Percentiles rank a stretch among this genome's conserved stretches.
These are phyloP conservation scores for Craniophora ligustri DNA, from an alignment of 2,888 invertebrate species.

Conservation along the genomic window DNA sequence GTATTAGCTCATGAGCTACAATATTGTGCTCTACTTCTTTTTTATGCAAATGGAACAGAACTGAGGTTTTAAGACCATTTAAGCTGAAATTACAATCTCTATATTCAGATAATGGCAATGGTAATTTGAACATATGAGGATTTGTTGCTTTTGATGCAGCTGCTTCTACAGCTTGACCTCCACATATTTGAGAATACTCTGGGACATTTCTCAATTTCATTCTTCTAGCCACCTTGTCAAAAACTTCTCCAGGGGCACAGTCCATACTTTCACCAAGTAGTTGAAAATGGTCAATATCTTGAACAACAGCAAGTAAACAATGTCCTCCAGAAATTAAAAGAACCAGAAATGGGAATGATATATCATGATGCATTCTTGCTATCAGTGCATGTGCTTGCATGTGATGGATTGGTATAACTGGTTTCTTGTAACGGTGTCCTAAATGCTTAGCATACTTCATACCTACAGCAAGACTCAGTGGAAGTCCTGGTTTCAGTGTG, in stretches of 20 bases:
- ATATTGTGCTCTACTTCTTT: slow-evolving; percentile 89
- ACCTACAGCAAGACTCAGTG: slow-evolving; percentile 94
- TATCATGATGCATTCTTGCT: slow-evolving; percentile 91
- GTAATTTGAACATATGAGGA: slow-evolving; percentile 91
- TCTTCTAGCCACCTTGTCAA: slow-evolving; percentile 97
- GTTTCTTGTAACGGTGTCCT: slow-evolving; percentile 91
- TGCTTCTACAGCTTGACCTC: slow-evolving; percentile 95
- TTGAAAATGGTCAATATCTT: slow-evolving; percentile 92
- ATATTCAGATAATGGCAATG: slow-evolving; percentile 89
- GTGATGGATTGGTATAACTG: slow-evolving; percentile 98
- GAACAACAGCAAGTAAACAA: slow-evolving; percentile 93
- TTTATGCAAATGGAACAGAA: slow-evolving; percentile 83
- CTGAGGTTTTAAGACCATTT: slow-evolving; percentile 93
- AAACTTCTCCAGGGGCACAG: slow-evolving; percentile 97
- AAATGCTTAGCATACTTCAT: slow-evolving; percentile 94
- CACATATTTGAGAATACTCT: slow-evolving; percentile 92
- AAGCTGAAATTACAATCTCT: slow-evolving; percentile 97
- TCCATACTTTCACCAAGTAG: slow-evolving; percentile 94
- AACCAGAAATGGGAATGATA: slow-evolving; percentile 96
- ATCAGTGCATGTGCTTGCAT: slow-evolving; percentile 99
- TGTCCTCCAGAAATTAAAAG: slow-evolving; percentile 98
- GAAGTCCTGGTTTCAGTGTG: slow-evolving; percentile 95
- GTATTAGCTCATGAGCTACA: slow-evolving; percentile 92
- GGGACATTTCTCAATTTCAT: slow-evolving; percentile 94
- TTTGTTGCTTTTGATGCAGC: slow-evolving; percentile 92